These are phyloP conservation scores for Podocnemis expansa DNA, from an alignment of 2,113 vertebrate species.

Conservation along the genomic window DNA sequence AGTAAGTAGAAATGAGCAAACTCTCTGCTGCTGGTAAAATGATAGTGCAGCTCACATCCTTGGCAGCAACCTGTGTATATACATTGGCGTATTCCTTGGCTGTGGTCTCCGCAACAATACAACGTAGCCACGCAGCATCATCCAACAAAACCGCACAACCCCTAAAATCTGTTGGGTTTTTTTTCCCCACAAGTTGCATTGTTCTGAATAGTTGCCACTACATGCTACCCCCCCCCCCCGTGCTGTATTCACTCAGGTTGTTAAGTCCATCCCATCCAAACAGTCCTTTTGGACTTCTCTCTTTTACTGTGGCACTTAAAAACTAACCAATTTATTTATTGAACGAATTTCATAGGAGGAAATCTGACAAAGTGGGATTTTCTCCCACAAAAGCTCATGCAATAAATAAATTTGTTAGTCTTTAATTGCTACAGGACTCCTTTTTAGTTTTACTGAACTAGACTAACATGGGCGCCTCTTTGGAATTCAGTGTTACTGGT, in stretches of 20 bases:
- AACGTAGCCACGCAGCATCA: neutral
- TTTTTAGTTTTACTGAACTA: too few relatives aligned
- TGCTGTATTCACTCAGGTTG: neutral
- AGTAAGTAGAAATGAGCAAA: neutral
- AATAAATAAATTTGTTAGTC: too few relatives aligned
- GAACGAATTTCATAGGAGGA: too few relatives aligned
- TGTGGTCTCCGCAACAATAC: neutral
- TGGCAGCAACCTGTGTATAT: neutral
- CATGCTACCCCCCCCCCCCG: neutral
- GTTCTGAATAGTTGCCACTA: neutral
- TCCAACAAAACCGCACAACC: neutral
- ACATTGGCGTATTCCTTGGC: neutral
- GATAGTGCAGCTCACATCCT: neutral
- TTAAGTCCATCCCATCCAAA: neutral
- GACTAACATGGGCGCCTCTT: too few relatives aligned
- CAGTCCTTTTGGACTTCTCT: neutral
- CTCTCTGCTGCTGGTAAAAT: neutral
- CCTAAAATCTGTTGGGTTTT: neutral
- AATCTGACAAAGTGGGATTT: too few relatives aligned
- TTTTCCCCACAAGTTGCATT: neutral
- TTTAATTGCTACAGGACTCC: too few relatives aligned
- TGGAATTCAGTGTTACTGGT: rapidly evolving
- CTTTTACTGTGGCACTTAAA: too few relatives aligned
- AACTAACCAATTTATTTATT: too few relatives aligned
- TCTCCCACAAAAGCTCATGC: too few relatives aligned